Base-by-base conservation (phyloP, 1,140 invertebrate species). In the Rhizoglyphus robini region DNA sequence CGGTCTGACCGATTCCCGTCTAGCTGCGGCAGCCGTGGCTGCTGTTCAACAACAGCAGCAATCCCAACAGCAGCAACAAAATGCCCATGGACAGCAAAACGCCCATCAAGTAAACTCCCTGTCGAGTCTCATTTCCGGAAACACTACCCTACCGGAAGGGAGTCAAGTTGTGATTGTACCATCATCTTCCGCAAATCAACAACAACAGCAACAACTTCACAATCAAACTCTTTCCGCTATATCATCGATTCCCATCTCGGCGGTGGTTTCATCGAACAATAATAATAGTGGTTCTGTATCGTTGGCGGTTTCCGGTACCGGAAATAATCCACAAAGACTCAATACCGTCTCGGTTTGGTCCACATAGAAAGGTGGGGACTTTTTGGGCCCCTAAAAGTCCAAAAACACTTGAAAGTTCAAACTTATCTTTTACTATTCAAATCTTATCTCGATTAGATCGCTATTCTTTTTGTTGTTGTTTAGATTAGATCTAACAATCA, bases 331-430 rank as follows among this genome's bases (percentile, higher is more conserved):
- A 60, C 8, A 54, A 8, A 20, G 51, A 23, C 23, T 20, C 8
- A 60, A 60, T 46, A 60, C 15, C 58, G 36, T 60, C 15, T 46
- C 58, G 58, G 58, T 60, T 34, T 60, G 58, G 58, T 60, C 58
- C n/a, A 29, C 27, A 20, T 60, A n/a, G n/a, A n/a, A n/a, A n/a
- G n/a, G n/a, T n/a, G n/a, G n/a, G n/a, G n/a, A n/a, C n/a, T n/a
- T n/a, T n/a, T n/a, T n/a, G n/a, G n/a, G n/a, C n/a, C n/a, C n/a
- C n/a, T n/a, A n/a, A n/a, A 8, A 51, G 36, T 41, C 18, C 36
- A n/a, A n/a, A n/a, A n/a, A 18, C 36, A 41, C 8, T 41, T 41
- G 36, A 41, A 41, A 18, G 8, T 11, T 11, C 18, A 41, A 41
- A 11, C 18, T 41, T 41, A 11, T 41, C 36, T 41, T 41, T 18